Percentiles rank a stretch among this genome's conserved stretches.
These are phyloP conservation scores for Ichneumoninae sp. DNA, from an alignment of 2,888 invertebrate species.

Conservation along the genomic window DNA sequence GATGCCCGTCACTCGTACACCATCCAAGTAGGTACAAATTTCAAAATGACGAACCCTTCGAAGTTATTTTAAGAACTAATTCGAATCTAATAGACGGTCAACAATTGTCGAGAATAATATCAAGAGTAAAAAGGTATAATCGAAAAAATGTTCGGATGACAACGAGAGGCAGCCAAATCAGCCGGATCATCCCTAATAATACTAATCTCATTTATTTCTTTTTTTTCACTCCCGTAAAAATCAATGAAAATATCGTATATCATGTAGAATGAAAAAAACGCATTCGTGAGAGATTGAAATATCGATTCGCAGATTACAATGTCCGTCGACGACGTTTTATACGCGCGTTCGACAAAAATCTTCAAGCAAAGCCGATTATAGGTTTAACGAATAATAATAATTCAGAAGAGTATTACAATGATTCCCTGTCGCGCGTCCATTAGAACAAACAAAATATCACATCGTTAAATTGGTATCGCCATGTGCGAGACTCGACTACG, in stretches of 20 bases:
- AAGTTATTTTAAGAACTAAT: background rate
- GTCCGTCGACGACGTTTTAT: constrained; percentile 44
- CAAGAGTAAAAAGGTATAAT: background rate
- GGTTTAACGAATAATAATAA: constrained; percentile 14
- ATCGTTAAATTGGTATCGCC: constrained; percentile 64
- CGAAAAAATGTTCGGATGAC: constrained; percentile 27
- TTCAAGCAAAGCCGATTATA: constrained; percentile 70
- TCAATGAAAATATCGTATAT: constrained; percentile 13
- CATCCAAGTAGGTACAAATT: background rate
- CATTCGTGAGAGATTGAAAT: constrained; percentile 21
- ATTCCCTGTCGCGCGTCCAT: constrained; percentile 53
- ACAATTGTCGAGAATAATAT: constrained; percentile 18
- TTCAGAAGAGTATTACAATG: constrained; percentile 50
- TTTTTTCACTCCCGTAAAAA: background rate
- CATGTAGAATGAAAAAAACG: background rate
- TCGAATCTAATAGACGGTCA: background rate
- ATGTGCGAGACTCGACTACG: constrained; percentile 53
- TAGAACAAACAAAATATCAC: constrained; percentile 68
- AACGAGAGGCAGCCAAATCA: constrained; percentile 14
- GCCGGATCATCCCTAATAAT: constrained; percentile 54
- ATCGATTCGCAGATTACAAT: constrained; percentile 55
- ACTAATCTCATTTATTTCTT: constrained; percentile 30
- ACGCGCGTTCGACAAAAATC: constrained; percentile 61
- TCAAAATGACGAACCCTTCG: constrained; percentile 12
- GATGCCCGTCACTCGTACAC: constrained; percentile 34